These are phyloP conservation scores for Alces alces DNA, from an alignment of 2,113 vertebrate genomes.

Conservation along the genomic window DNA sequence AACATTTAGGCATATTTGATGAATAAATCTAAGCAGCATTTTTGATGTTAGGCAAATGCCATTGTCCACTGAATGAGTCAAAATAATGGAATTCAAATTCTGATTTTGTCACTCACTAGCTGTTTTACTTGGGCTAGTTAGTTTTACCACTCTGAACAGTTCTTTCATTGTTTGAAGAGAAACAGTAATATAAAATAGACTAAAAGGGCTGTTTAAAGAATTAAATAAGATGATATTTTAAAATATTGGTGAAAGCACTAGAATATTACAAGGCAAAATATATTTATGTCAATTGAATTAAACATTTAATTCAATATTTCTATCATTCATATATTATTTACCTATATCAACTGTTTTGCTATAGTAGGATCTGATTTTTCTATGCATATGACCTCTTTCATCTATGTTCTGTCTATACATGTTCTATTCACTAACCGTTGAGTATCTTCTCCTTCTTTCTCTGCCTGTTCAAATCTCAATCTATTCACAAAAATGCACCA, in stretches of 20 bases:
- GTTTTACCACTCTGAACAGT: background rate
- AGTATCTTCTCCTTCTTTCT: background rate
- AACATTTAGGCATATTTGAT: background rate
- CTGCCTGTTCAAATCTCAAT: background rate
- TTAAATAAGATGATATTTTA: background rate
- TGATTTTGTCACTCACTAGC: background rate
- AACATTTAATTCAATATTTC: background rate
- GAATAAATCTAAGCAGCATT: background rate
- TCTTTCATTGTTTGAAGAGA: background rate
- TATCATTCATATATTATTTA: background rate
- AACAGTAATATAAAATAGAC: background rate
- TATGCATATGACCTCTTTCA: background rate
- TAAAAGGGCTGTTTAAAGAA: background rate
- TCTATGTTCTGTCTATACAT: background rate
- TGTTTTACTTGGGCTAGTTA: background rate
- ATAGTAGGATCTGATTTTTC: background rate
- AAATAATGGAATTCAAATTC: background rate
- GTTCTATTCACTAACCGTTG: background rate
- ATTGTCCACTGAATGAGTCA: background rate
- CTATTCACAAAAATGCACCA: background rate
- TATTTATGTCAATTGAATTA: background rate
- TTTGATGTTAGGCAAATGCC: background rate
- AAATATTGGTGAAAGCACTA: background rate
- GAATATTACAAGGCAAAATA: background rate
- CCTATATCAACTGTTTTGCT: background rate